These are phyloP conservation scores for Chauna torquata DNA, from an alignment of 2,113 vertebrate species.

Conservation along the genomic window DNA sequence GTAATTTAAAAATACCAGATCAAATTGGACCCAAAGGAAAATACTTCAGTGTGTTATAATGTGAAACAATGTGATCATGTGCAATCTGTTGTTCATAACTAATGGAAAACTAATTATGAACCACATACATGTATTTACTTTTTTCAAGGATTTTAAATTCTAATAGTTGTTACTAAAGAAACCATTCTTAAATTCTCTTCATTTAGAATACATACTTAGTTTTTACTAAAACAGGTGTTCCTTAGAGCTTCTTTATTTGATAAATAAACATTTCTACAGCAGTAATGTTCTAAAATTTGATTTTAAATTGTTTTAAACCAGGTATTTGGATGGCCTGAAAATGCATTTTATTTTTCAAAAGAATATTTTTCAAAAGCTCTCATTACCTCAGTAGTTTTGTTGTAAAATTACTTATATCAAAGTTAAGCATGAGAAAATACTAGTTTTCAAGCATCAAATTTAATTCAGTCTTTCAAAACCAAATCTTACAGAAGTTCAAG, in stretches of 20 bases:
- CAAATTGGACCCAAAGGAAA: background rate
- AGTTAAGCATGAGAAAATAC: background rate
- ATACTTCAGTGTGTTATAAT: background rate
- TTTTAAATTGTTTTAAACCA: background rate
- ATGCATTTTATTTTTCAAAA: background rate
- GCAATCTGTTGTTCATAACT: background rate
- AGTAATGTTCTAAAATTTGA: background rate
- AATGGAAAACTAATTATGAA: background rate
- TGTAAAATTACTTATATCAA: background rate
- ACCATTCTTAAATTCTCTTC: background rate
- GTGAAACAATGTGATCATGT: background rate
- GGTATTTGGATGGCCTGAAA: background rate
- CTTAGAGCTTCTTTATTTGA: background rate
- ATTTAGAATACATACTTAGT: background rate
- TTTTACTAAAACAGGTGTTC: background rate
- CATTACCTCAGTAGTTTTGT: background rate
- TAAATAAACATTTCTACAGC: background rate
- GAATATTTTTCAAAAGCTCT: background rate
- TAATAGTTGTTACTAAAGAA: background rate
- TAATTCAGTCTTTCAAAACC: background rate
- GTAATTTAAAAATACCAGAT: background rate
- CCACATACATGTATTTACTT: background rate
- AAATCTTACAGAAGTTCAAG: background rate
- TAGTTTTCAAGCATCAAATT: background rate
- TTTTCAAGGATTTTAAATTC: background rate